phyloP scores from a whole-genome alignment of 2,888 invertebrate genomes.

The Tachina fera region DNA sequence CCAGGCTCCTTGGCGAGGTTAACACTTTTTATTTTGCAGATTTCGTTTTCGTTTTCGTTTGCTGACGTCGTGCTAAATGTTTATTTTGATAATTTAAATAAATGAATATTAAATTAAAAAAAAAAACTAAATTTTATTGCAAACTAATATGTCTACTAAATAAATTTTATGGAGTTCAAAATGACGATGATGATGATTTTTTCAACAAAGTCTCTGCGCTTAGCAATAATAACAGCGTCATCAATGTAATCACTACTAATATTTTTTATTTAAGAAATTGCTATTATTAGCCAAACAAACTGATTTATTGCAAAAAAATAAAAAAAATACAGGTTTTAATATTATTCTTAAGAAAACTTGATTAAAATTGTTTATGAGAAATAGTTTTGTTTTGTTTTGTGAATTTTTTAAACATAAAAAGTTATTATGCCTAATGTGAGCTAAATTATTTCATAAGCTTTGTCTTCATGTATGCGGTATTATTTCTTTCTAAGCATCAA shows the following conservation, averaged over 20 bases:
- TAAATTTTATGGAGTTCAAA: not conserved
- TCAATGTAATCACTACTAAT: not conserved
- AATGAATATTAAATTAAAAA: not conserved
- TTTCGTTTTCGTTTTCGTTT: slow-evolving; percentile 11
- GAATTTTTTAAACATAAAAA: too few relatives aligned
- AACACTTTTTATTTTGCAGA: slow-evolving; percentile 12
- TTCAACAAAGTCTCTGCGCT: slow-evolving; percentile 38
- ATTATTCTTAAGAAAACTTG: too few relatives aligned
- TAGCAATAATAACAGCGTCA: not conserved
- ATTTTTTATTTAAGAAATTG: not conserved
- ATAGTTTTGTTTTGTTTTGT: too few relatives aligned
- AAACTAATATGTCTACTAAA: slow-evolving; percentile 33
- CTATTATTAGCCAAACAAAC: too few relatives aligned
- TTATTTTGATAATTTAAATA: slow-evolving; percentile 21
- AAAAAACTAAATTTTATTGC: slow-evolving; percentile 21
- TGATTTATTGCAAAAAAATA: too few relatives aligned
- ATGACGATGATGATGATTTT: slow-evolving; percentile 20
- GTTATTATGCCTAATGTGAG: too few relatives aligned
- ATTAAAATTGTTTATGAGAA: too few relatives aligned
- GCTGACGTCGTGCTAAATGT: slow-evolving; percentile 11
- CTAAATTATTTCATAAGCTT: too few relatives aligned
- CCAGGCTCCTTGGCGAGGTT: slow-evolving; percentile 25
- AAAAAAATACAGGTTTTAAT: too few relatives aligned
- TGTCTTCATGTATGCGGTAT: too few relatives aligned
- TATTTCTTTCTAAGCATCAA: too few relatives aligned